phyloP scores from a whole-genome alignment of 2,888 invertebrate species.

The Habroteleia sp. region DNA sequence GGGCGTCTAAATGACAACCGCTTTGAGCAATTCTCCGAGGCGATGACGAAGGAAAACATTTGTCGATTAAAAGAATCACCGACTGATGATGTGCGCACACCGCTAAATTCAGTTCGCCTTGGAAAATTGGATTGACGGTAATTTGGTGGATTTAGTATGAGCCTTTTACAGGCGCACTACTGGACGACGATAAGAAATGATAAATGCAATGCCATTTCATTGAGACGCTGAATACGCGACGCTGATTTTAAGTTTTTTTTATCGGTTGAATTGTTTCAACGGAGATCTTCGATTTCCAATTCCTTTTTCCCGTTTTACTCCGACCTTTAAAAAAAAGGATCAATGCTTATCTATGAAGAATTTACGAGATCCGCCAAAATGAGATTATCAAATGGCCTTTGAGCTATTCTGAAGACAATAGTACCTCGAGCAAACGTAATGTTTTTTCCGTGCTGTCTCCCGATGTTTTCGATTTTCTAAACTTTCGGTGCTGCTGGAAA shows the following conservation, averaged over 20 bases:
- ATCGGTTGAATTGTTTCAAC: slow-evolving; percentile 13
- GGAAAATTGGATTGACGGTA: slow-evolving; percentile 38
- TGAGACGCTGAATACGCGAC: neutral
- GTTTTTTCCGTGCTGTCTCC: slow-evolving; percentile 32
- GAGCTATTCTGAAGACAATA: slow-evolving; percentile 37
- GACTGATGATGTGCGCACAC: slow-evolving; percentile 16
- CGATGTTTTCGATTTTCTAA: slow-evolving; percentile 18
- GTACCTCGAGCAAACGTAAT: slow-evolving; percentile 29
- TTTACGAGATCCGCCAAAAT: slow-evolving; percentile 52
- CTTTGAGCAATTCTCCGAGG: neutral
- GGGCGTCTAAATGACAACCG: slow-evolving; percentile 8
- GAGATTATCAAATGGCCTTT: slow-evolving; percentile 53
- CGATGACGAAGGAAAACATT: slow-evolving; percentile 21
- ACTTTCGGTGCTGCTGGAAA: neutral
- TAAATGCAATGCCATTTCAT: slow-evolving; percentile 8
- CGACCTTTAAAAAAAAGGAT: slow-evolving; percentile 36
- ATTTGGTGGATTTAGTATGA: slow-evolving; percentile 18
- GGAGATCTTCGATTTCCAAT: slow-evolving; percentile 42
- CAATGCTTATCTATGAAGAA: slow-evolving; percentile 58
- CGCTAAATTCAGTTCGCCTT: slow-evolving; percentile 15
- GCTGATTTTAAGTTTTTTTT: slow-evolving; percentile 12
- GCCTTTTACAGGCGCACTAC: slow-evolving; percentile 10
- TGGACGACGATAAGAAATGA: slow-evolving; percentile 22
- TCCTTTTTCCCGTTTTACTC: slow-evolving; percentile 37
- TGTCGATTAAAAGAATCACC: slow-evolving; percentile 13